Conservation (phyloP, 2,888 invertebrate species). For the Cephus sareptanus region DNA sequence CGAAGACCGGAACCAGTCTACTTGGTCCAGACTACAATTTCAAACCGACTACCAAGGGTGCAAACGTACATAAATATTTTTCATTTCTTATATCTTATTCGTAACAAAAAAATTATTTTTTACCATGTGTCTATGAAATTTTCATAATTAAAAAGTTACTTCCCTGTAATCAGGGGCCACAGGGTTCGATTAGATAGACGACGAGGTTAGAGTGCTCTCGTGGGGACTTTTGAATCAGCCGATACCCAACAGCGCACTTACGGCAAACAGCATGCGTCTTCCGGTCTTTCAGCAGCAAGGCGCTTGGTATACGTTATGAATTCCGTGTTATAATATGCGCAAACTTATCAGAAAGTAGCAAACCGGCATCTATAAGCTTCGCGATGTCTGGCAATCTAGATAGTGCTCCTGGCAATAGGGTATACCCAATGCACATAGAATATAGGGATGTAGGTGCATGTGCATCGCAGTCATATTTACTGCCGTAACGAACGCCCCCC, state of each 20-base stretch:
- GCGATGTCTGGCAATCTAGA: slow-evolving; percentile 31
- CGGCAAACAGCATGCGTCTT: not conserved
- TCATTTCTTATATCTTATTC: no score
- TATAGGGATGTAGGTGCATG: slow-evolving; percentile 23
- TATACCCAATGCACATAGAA: slow-evolving; percentile 23
- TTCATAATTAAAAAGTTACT: no score
- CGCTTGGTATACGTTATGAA: not conserved
- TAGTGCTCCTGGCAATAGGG: slow-evolving; percentile 20
- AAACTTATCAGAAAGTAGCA: slow-evolving; percentile 17
- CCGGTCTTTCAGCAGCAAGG: not conserved
- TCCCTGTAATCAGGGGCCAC: no score
- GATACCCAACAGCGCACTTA: not conserved
- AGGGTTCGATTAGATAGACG: no score
- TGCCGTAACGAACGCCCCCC: slow-evolving; percentile 27
- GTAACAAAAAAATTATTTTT: no score
- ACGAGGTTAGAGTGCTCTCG: not conserved
- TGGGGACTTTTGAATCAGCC: not conserved
- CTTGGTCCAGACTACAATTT: no score
- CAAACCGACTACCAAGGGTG: no score
- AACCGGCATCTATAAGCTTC: slow-evolving; percentile 3
- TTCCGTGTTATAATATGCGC: slow-evolving; percentile 33
- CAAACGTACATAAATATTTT: no score
- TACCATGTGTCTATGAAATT: no score
- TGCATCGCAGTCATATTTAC: slow-evolving; percentile 26
- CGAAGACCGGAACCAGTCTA: no score